Conservation (phyloP, 2,113 vertebrate genomes). For the Dasyprocta punctata region DNA sequence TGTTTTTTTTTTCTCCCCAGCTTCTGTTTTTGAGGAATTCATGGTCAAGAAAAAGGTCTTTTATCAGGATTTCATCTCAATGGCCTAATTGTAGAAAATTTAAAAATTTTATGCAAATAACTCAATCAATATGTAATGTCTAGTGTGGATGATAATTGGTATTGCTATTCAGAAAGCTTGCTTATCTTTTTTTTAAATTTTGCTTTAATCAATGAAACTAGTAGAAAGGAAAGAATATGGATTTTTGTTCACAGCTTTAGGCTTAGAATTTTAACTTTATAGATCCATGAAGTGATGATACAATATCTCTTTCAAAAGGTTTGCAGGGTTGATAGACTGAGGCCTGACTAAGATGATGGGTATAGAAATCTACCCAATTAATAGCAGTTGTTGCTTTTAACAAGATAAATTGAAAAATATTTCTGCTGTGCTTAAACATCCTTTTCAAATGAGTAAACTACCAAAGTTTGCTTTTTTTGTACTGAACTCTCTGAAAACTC, state of each 20-base stretch:
- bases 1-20: background rate
- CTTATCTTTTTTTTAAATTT: background rate
- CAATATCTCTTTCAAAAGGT: background rate
- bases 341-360: background rate
- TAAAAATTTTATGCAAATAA: background rate
- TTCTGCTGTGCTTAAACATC: background rate
- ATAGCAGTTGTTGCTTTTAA: background rate
- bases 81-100: background rate
- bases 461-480: background rate
- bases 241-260: background rate
- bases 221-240: background rate
- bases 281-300: background rate
- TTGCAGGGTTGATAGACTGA: background rate
- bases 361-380: background rate
- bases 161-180: background rate
- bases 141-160: background rate
- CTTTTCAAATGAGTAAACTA: conserved; percentile 42
- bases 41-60: background rate
- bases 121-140: background rate
- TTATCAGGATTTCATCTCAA: conserved; percentile 22
- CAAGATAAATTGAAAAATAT: background rate
- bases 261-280: background rate
- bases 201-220: background rate
- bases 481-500: background rate
- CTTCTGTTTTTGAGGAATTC: background rate